Evolutionary conservation across 35 echinoderm and acorn worm species (phyloP).

Genomic region (Eucidaris tribuloides): DNA sequence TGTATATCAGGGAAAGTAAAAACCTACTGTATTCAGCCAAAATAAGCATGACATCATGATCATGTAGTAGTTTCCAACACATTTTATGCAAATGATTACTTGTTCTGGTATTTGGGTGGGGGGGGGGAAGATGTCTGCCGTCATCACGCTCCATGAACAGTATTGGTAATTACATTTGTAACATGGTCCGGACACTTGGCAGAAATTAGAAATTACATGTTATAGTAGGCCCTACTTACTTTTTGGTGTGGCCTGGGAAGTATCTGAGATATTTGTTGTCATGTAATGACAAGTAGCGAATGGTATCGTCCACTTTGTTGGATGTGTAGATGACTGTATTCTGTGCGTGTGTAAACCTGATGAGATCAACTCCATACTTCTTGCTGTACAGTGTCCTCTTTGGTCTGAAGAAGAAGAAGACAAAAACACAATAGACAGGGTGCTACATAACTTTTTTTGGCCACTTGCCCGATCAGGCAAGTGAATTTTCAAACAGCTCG

Average conservation of each 20-base stretch:
- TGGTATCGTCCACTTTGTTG: constrained; percentile 95
- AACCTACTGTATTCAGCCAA: too few species aligned
- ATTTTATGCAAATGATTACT: too few species aligned
- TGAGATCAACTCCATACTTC: constrained; percentile 98
- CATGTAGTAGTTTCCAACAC: too few species aligned
- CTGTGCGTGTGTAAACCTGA: constrained; percentile 91
- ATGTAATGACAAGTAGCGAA: constrained; percentile 87
- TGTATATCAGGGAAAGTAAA: too few species aligned
- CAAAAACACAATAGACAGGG: constrained; percentile 1
- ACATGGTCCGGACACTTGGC: too few species aligned
- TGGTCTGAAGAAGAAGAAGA: constrained; percentile 62
- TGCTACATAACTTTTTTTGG: not conserved
- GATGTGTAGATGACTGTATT: constrained; percentile 98
- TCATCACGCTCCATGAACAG: too few species aligned
- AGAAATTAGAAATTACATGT: too few species aligned
- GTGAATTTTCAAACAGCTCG: too few species aligned
- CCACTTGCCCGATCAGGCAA: not conserved
- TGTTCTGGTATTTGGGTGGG: too few species aligned
- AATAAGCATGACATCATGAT: too few species aligned
- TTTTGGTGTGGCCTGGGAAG: constrained; percentile 96
- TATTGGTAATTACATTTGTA: too few species aligned
- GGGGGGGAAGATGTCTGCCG: too few species aligned
- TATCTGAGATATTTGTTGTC: constrained; percentile 98
- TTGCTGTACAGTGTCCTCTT: constrained; percentile 97
- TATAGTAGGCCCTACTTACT: constrained; percentile 92